Percentiles rank a stretch among this genome's conserved stretches.
phyloP scores from a whole-genome alignment of 2,888 invertebrate species.

The Creontiades dilutus region DNA sequence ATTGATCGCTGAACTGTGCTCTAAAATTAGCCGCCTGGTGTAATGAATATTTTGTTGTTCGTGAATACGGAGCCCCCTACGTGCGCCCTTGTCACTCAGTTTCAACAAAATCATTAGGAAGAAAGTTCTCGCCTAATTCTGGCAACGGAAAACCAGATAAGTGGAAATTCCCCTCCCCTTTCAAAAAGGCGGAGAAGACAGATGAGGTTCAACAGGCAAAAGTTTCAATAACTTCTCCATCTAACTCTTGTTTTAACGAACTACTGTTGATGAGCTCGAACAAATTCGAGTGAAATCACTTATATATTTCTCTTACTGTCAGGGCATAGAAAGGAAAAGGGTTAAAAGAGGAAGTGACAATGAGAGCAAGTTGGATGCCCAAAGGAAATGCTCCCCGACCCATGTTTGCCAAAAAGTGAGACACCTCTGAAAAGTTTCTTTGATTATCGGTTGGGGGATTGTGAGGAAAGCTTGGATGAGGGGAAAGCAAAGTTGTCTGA shows the following conservation, averaged over 20 bases:
- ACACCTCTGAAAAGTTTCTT: slow-evolving; percentile 30
- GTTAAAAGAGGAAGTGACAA: slow-evolving; percentile 45
- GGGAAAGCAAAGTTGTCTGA: slow-evolving; percentile 40
- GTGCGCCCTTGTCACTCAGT: slow-evolving; percentile 28
- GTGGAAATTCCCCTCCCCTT: slow-evolving; percentile 19
- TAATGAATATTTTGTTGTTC: slow-evolving; percentile 35
- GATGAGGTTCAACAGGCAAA: slow-evolving; percentile 51
- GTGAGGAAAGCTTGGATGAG: neutral
- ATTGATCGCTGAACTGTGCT: neutral
- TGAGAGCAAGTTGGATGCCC: slow-evolving; percentile 13
- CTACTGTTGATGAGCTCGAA: slow-evolving; percentile 51
- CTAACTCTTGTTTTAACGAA: slow-evolving; percentile 55
- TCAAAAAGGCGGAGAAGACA: slow-evolving; percentile 31
- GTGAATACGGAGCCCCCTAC: neutral
- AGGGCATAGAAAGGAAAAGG: neutral
- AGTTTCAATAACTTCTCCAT: slow-evolving; percentile 49
- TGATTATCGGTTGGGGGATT: slow-evolving; percentile 55
- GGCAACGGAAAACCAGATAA: slow-evolving; percentile 38
- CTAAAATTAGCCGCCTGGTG: neutral
- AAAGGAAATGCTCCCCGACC: slow-evolving; percentile 24
- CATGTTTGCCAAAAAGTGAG: neutral
- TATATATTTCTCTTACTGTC: slow-evolving; percentile 9
- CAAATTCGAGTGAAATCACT: slow-evolving; percentile 50
- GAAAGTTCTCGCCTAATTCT: neutral
- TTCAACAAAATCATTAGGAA: slow-evolving; percentile 44